Evolutionary conservation across 1,140 invertebrate genomes (phyloP).

Genomic region (Heliconius nattereri): DNA sequence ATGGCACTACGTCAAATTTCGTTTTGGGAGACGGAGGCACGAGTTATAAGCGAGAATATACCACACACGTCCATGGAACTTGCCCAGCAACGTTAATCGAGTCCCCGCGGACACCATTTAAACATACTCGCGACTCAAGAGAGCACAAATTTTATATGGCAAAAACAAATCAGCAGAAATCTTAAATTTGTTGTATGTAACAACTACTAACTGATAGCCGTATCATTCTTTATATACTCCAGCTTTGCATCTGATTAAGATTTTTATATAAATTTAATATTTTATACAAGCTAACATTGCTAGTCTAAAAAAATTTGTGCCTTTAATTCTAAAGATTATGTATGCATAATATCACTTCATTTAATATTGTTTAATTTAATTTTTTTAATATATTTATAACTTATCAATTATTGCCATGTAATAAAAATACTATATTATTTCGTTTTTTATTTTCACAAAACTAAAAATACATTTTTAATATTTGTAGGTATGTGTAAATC

Average conservation of each 20-base stretch:
- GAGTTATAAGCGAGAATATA: conserved; percentile 90
- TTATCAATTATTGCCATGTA: conserved; percentile 76
- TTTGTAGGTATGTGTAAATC: neutral
- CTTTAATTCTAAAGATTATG: conserved; percentile 49
- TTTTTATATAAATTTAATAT: conserved; percentile 40
- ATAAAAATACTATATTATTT: conserved; percentile 63
- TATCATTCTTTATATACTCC: conserved; percentile 60
- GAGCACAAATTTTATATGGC: conserved; percentile 92
- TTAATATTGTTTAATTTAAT: conserved; percentile 34
- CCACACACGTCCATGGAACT: conserved; percentile 85
- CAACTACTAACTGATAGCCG: conserved; percentile 30
- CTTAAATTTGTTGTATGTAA: conserved; percentile 9
- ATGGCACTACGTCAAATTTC: conserved; percentile 87
- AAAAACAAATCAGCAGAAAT: conserved; percentile 68
- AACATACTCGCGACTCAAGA: conserved; percentile 90
- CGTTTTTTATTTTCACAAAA: conserved; percentile 42
- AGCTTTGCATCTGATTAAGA: conserved; percentile 46
- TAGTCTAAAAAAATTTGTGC: conserved; percentile 63
- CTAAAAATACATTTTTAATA: neutral
- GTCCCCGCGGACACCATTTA: conserved; percentile 87
- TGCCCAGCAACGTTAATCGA: conserved; percentile 90
- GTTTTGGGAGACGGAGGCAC: conserved; percentile 85
- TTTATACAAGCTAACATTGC: conserved; percentile 57
- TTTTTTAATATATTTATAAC: conserved; percentile 43
- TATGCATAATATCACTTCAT: conserved; percentile 27